phyloP scores from a whole-genome alignment of 2,888 invertebrate species.

The Orchesella flavescens region DNA sequence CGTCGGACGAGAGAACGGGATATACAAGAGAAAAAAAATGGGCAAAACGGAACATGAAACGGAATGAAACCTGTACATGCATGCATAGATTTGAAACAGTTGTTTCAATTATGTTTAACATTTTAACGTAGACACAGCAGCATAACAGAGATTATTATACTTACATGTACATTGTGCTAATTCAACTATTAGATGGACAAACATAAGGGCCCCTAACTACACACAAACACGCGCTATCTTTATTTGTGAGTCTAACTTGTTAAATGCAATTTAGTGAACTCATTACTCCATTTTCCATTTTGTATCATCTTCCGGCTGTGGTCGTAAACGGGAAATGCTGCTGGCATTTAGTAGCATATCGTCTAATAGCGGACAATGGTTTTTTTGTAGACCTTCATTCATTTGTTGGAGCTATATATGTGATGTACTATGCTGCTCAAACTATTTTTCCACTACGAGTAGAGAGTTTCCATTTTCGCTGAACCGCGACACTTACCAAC shows the following conservation, averaged over 20 bases:
- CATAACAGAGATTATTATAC: background rate
- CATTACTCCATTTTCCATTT: slow-evolving; percentile 43
- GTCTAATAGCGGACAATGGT: too few relatives aligned
- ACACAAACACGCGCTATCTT: slow-evolving; percentile 35
- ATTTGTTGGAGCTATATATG: too few relatives aligned
- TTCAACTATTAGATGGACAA: slow-evolving; percentile 32
- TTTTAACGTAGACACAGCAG: slow-evolving; percentile 22
- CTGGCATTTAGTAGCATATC: too few relatives aligned
- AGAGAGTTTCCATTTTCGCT: too few relatives aligned
- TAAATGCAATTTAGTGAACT: slow-evolving; percentile 51
- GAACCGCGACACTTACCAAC: too few relatives aligned
- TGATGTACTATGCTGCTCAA: too few relatives aligned
- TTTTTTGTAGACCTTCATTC: too few relatives aligned
- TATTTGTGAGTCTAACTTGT: slow-evolving; percentile 37
- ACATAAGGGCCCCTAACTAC: slow-evolving; percentile 4
- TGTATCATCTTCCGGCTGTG: slow-evolving; percentile 23
- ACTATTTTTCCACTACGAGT: too few relatives aligned
- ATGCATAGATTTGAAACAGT: slow-evolving; percentile 35
- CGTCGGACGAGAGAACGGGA: background rate
- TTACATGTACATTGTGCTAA: background rate
- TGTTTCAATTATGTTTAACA: slow-evolving; percentile 27
- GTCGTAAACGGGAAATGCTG: too few relatives aligned
- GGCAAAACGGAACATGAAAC: background rate
- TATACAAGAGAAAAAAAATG: background rate
- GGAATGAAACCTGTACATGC: slow-evolving; percentile 3